Evolutionary conservation across 2,888 invertebrate genomes (phyloP).

Genomic region (Acanthosepion esculentum): DNA sequence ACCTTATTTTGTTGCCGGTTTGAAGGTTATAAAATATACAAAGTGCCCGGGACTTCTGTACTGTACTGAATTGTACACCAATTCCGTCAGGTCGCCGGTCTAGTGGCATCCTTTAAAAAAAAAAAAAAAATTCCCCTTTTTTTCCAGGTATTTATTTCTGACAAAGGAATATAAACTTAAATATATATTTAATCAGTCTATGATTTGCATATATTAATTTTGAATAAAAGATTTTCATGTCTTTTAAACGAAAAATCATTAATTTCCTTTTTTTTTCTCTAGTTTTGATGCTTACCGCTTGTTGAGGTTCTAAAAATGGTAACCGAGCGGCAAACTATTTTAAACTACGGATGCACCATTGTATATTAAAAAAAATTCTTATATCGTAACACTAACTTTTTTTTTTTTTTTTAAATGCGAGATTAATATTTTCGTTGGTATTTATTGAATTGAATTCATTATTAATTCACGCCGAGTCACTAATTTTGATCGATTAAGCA

Average conservation of each 20-base stretch:
- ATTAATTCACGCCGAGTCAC: no score
- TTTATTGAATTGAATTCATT: no score
- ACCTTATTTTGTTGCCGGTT: background rate
- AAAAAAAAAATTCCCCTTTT: no score
- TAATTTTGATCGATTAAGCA: no score
- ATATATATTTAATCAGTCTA: background rate
- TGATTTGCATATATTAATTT: background rate
- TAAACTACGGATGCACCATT: background rate
- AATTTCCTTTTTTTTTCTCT: background rate
- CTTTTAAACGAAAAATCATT: background rate
- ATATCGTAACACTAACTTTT: no score
- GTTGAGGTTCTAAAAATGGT: conserved; percentile 9
- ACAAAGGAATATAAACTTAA: background rate
- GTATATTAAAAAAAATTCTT: background rate
- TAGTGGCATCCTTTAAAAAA: background rate
- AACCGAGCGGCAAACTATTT: background rate
- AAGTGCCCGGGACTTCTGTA: background rate
- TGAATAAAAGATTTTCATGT: no score
- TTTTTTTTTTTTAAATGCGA: no score
- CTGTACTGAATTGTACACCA: background rate
- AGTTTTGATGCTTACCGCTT: background rate
- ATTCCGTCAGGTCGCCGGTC: conserved; percentile 12
- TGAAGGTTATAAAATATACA: background rate
- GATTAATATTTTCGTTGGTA: no score
- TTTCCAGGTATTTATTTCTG: background rate